phyloP scores from a whole-genome alignment of 2,888 invertebrate species.

The Salticus scenicus region DNA sequence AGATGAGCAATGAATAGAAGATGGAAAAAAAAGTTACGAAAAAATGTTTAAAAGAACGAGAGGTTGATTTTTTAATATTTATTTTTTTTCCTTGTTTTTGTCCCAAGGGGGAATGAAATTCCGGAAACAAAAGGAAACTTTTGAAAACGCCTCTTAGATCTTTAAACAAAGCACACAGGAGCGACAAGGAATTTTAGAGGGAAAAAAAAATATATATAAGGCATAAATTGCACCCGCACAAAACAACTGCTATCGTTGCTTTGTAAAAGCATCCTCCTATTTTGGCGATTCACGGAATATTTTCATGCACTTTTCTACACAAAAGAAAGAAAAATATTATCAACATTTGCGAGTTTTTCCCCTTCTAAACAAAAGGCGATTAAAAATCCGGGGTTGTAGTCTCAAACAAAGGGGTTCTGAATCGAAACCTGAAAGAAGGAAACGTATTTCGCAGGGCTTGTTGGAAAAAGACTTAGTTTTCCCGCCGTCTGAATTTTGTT shows the following conservation, averaged over 20 bases:
- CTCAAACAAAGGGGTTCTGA: constrained; percentile 43
- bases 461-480: background rate
- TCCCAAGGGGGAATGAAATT: constrained; percentile 36
- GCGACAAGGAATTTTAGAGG: constrained; percentile 57
- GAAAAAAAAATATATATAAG: background rate
- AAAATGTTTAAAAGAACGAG: constrained; percentile 5
- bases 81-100: constrained; percentile 11
- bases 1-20: constrained; percentile 40
- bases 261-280: constrained; percentile 41
- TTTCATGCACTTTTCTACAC: constrained; percentile 36
- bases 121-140: constrained; percentile 47
- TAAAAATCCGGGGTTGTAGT: constrained; percentile 50
- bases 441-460: constrained; percentile 21
- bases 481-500: constrained; percentile 15
- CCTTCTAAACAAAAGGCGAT: constrained; percentile 56
- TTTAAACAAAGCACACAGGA: constrained; percentile 60
- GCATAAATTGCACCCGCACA: constrained; percentile 59
- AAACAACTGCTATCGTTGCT: constrained; percentile 39
- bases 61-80: background rate
- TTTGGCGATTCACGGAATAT: constrained; percentile 54
- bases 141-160: constrained; percentile 42
- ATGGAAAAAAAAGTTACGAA: background rate
- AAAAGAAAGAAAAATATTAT: constrained; percentile 50
- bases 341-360: constrained; percentile 29
- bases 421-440: constrained; percentile 49